phyloP scores from a whole-genome alignment of 2,888 invertebrate species.

The Hymenopus coronatus region DNA sequence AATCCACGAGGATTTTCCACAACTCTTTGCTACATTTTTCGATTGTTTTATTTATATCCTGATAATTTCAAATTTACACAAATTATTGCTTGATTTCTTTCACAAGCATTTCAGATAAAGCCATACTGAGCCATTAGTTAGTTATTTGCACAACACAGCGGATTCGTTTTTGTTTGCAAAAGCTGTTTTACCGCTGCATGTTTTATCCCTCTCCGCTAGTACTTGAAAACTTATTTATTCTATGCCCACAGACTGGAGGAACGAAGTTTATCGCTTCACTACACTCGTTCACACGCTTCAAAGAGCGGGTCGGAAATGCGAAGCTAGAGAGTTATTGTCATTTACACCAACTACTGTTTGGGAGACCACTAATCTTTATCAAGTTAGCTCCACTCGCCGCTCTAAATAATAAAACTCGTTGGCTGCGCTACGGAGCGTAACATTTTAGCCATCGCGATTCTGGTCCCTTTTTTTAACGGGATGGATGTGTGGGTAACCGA shows the following conservation, averaged over 20 bases:
- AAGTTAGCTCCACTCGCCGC: background rate
- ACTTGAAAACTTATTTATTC: background rate
- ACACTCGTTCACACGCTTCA: background rate
- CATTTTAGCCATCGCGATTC: background rate
- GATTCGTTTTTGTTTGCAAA: no score
- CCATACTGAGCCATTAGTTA: no score
- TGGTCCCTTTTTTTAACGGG: background rate
- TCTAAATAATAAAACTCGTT: background rate
- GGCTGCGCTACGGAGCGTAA: background rate
- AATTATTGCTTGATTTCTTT: no score
- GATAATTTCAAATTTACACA: no score
- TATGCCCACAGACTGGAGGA: background rate
- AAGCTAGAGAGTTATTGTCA: background rate
- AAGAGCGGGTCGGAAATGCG: background rate
- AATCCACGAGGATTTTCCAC: no score
- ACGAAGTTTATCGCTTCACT: background rate
- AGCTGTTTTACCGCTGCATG: no score
- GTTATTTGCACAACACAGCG: no score
- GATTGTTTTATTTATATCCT: no score
- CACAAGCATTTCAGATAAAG: no score
- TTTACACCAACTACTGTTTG: background rate
- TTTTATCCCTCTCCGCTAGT: no score
- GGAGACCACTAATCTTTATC: background rate
- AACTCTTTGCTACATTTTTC: no score
- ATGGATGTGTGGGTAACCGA: background rate